phyloP scores from a whole-genome alignment of 2,888 invertebrate genomes.

The Hemithea aestivaria region DNA sequence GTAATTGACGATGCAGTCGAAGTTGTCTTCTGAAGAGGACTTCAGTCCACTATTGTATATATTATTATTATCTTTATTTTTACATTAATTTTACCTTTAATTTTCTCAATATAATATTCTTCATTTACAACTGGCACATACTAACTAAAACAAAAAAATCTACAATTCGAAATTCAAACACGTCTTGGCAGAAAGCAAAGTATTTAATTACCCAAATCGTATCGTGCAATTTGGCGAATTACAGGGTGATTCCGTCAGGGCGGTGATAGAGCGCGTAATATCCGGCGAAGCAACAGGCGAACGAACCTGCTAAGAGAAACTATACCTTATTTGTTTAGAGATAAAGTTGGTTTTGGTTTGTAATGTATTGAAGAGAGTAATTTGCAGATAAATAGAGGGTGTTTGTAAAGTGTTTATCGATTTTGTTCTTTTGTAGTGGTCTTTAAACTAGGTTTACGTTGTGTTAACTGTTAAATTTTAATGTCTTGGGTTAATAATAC shows the following conservation, averaged over 20 bases:
- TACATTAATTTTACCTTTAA: no score
- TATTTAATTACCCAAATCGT: conserved; percentile 63
- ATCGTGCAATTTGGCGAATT: conserved; percentile 68
- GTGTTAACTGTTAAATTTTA: no score
- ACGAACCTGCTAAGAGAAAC: conserved; percentile 2
- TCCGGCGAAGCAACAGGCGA: conserved; percentile 70
- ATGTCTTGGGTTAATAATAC: no score
- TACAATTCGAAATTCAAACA: conserved; percentile 9
- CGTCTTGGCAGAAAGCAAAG: conserved; percentile 38
- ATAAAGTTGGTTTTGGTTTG: background rate
- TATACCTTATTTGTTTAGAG: background rate
- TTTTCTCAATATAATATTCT: no score
- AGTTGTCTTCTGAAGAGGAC: no score
- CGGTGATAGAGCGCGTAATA: conserved; percentile 63
- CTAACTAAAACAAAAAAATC: no score
- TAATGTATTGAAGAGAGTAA: conserved; percentile 8
- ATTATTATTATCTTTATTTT: no score
- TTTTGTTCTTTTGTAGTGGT: conserved; percentile 16
- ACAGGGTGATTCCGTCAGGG: conserved; percentile 66
- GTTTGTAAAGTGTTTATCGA: conserved; percentile 18
- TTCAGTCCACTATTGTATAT: no score
- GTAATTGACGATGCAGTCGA: no score
- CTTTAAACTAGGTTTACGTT: conserved; percentile 4
- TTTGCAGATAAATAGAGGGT: conserved; percentile 20
- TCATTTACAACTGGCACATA: no score